Evolutionary conservation across 2,888 invertebrate species (phyloP), one percentile per base, ranked within the genome.

Genomic region (Dimorphilus gyrociliatus): DNA sequence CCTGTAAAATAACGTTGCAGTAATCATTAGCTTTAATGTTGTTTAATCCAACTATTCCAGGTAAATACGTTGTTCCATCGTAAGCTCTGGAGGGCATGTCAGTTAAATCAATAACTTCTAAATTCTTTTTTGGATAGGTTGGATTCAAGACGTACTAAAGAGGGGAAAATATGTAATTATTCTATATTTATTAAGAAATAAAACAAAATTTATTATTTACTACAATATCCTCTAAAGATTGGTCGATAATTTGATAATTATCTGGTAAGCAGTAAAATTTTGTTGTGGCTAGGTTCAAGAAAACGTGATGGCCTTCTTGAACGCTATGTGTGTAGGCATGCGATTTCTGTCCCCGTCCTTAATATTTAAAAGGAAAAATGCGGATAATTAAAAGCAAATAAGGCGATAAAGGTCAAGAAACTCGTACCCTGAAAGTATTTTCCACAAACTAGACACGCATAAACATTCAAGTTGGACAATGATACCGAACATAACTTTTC

Each of bases 1-100:
- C 84, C 72, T 86, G 86, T 32, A 99, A 68, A 33, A 99, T 81
- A 27, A 94, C 97, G 67, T 99, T 99, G 60, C 94, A 94, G 58
- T 99, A 99, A 64, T 99, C 97, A 65, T 99, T 99, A 3, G 90
- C 92, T 66, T 99, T 99, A 46, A 99, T 99, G 60, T 99, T 99
- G 57, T 99, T 99, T 28, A 99, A 69, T 0, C 90, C 90, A 14
- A 97, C 90, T 51, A 99, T 88, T 29, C 70, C 97, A 3, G 94
- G 94, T 55, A 84, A 74, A 62, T 99, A 99, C 57, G 88, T 74
- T 0, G 85, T 82, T 7, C 90, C 90, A 64, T 97, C 92, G 41
- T 86, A 88, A 0, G 97, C 92, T 50, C 94, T 69, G 0, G 82
- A 86, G 64, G 82, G 71, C 60, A 86, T 90, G 5, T 76, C 74